phyloP scores from a whole-genome alignment of 2,113 vertebrate genomes.

The Grantiella picta region DNA sequence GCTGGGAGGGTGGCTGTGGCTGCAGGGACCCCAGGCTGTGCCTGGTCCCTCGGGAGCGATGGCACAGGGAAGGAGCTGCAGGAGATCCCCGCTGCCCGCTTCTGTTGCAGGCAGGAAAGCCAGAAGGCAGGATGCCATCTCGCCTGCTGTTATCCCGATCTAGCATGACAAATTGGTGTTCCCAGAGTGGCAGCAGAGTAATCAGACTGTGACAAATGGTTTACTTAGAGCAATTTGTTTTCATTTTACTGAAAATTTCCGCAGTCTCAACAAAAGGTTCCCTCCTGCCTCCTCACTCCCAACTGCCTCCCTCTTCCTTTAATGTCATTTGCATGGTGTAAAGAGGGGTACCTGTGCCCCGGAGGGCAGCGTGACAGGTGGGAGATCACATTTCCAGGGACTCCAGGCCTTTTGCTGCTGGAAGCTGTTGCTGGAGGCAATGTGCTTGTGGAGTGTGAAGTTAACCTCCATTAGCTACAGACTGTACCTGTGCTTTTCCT shows the following conservation, averaged over 20 bases:
- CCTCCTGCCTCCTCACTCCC: not conserved
- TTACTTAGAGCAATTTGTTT: slow-evolving; percentile 84
- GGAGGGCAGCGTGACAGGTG: not conserved
- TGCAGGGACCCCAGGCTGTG: not conserved
- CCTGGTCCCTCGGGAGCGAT: not conserved
- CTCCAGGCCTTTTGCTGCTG: not conserved
- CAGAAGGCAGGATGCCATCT: slow-evolving; percentile 69
- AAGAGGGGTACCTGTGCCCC: not conserved
- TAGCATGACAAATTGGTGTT: slow-evolving; percentile 82
- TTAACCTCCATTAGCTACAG: not conserved
- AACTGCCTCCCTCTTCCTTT: not conserved
- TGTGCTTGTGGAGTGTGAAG: not conserved
- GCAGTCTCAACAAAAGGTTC: slow-evolving; percentile 65
- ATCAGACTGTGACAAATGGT: slow-evolving; percentile 85
- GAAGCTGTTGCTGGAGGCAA: not conserved
- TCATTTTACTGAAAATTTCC: slow-evolving; percentile 80
- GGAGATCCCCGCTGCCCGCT: not conserved
- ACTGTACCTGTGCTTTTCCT: not conserved
- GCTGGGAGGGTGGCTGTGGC: not conserved
- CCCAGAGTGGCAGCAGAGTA: slow-evolving; percentile 78
- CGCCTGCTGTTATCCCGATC: slow-evolving; percentile 74
- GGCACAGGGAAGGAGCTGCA: not conserved
- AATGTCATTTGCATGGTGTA: slow-evolving; percentile 31
- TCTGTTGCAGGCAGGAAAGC: not conserved
- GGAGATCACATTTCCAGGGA: not conserved